Evolutionary conservation across 2,888 invertebrate genomes (phyloP).

Genomic region (Phyllotreta cruciferae): DNA sequence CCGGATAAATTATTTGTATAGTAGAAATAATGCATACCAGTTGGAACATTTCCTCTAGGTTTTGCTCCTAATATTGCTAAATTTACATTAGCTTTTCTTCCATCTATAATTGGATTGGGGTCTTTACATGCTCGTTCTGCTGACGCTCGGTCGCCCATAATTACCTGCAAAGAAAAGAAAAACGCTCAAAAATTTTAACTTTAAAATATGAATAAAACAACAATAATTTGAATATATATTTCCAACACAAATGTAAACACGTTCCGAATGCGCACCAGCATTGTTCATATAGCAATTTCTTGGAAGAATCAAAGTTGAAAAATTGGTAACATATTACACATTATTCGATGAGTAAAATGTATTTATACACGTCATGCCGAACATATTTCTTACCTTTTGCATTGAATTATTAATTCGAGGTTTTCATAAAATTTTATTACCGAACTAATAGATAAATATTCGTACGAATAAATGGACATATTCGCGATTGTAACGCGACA

Average conservation of each 20-base stretch:
- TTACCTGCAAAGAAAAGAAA: conserved; percentile 74
- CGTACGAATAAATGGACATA: conserved; percentile 2
- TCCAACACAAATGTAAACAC: too few species aligned
- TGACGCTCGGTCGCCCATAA: conserved; percentile 94
- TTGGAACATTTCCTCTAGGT: conserved; percentile 86
- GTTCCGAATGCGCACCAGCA: too few species aligned
- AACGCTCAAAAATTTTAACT: conserved; percentile 6
- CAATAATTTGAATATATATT: too few species aligned
- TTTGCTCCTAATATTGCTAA: conserved; percentile 97
- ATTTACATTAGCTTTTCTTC: conserved; percentile 97
- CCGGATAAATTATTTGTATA: too few species aligned
- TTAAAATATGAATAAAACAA: background rate
- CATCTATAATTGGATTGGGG: conserved; percentile 98
- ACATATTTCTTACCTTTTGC: too few species aligned
- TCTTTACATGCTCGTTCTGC: conserved; percentile 97
- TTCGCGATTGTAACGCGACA: conserved; percentile 21
- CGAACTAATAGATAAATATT: background rate
- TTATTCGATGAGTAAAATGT: too few species aligned
- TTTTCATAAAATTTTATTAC: too few species aligned
- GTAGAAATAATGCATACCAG: conserved; percentile 66
- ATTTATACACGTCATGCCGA: too few species aligned
- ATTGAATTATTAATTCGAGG: too few species aligned
- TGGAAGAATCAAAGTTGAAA: too few species aligned
- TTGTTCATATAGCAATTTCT: too few species aligned
- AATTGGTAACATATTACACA: too few species aligned